Conservation (phyloP, 2,888 invertebrate genomes). For the Drosophila colorata region DNA sequence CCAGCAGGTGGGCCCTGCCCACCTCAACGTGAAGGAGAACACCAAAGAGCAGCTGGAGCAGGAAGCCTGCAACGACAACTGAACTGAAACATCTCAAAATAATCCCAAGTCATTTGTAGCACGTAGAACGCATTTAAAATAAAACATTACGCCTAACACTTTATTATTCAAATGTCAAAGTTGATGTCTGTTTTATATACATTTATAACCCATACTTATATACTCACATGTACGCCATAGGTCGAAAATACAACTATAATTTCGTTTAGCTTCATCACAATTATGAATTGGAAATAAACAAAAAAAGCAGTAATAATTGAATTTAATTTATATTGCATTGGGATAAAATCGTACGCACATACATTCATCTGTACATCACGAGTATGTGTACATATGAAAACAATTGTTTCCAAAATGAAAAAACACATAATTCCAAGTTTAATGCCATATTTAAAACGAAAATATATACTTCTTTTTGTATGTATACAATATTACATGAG, state of each 20-base stretch:
- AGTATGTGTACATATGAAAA: not conserved
- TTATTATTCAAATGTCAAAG: slow-evolving; percentile 48
- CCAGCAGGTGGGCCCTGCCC: slow-evolving; percentile 88
- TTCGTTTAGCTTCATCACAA: not conserved
- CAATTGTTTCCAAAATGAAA: too few relatives aligned
- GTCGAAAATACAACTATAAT: not conserved
- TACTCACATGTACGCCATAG: not conserved
- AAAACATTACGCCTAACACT: not conserved
- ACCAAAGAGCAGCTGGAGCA: slow-evolving; percentile 49
- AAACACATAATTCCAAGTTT: too few relatives aligned
- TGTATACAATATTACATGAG: too few relatives aligned
- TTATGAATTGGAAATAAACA: slow-evolving; percentile 13
- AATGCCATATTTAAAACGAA: too few relatives aligned
- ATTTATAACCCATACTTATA: not conserved
- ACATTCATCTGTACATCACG: not conserved
- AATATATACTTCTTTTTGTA: not conserved
- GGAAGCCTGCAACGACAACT: slow-evolving; percentile 45
- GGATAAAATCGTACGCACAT: not conserved
- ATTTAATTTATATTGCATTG: not conserved
- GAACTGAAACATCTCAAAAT: slow-evolving; percentile 4
- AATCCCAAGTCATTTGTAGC: slow-evolving; percentile 16
- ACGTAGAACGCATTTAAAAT: slow-evolving; percentile 11
- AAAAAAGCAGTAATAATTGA: not conserved
- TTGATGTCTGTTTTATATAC: slow-evolving; percentile 54
- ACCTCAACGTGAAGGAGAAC: slow-evolving; percentile 80